Conservation (phyloP, 2,888 invertebrate species). For the Calliscelio sp. region DNA sequence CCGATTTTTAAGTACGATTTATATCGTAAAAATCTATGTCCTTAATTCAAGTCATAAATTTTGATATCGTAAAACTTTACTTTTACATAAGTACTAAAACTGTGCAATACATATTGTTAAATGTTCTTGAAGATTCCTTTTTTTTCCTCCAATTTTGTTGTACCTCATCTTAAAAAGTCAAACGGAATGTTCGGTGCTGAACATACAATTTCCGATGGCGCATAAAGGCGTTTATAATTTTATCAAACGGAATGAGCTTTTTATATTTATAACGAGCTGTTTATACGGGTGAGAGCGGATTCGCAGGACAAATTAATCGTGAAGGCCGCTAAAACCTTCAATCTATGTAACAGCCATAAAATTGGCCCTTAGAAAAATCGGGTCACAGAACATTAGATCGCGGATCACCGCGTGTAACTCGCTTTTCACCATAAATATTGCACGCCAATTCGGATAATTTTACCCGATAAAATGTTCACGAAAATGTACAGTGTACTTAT, state of each 20-base stretch:
- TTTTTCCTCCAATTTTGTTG: not conserved
- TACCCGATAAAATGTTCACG: too few species aligned
- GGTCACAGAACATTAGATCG: constrained; percentile 71
- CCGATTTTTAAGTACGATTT: too few species aligned
- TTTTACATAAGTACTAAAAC: too few species aligned
- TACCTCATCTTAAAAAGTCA: constrained; percentile 11
- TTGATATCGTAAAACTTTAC: too few species aligned
- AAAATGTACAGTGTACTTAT: too few species aligned
- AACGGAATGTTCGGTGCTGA: constrained; percentile 28
- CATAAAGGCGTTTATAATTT: constrained; percentile 70
- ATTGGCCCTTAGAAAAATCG: constrained; percentile 71
- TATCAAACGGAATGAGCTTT: constrained; percentile 69
- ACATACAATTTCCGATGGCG: constrained; percentile 63
- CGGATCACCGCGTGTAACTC: constrained; percentile 62
- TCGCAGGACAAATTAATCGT: constrained; percentile 61
- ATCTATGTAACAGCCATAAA: constrained; percentile 68
- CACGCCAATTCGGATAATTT: constrained; percentile 17
- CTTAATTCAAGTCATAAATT: too few species aligned
- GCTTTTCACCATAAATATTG: constrained; percentile 63
- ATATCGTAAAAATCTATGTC: too few species aligned
- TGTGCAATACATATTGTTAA: too few species aligned
- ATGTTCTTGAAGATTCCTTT: too few species aligned
- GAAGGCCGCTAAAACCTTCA: constrained; percentile 69
- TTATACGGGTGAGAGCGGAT: constrained; percentile 64
- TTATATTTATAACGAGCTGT: constrained; percentile 63